These are phyloP conservation scores for Diadumene lineata DNA, from an alignment of 92 coral and sea anemone genomes.

Conservation along the genomic window DNA sequence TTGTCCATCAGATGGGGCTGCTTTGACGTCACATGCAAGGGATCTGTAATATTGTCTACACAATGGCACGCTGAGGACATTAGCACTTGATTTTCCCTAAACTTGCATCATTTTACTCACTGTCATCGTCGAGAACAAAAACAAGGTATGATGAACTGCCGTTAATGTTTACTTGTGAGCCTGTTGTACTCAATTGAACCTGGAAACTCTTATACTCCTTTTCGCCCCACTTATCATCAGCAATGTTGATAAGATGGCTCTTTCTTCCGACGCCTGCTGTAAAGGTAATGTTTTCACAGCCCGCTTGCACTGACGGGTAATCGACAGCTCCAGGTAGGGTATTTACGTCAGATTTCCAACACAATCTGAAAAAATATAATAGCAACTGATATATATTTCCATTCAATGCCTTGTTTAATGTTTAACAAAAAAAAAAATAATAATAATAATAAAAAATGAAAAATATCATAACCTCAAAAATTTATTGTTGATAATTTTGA, in stretches of 20 bases:
- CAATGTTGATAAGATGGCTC: not conserved
- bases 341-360: not conserved
- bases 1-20: no score
- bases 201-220: not conserved
- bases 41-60: no score
- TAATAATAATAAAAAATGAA: no score
- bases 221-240: conserved; percentile 3
- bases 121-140: conserved; percentile 4
- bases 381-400: no score
- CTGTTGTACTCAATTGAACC: not conserved
- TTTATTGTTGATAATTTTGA: no score
- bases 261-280: not conserved
- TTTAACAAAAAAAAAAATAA: no score
- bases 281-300: not conserved
- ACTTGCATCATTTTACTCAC: not conserved
- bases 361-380: no score
- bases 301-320: conserved; percentile 9
- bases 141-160: not conserved
- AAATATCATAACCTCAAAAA: no score
- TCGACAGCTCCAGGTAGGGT: not conserved
- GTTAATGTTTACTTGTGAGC: not conserved
- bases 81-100: no score
- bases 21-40: no score
- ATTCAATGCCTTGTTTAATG: no score
- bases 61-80: no score